These are phyloP conservation scores for Campaea margaritaria DNA, from an alignment of 2,888 invertebrate species.

Conservation along the genomic window DNA sequence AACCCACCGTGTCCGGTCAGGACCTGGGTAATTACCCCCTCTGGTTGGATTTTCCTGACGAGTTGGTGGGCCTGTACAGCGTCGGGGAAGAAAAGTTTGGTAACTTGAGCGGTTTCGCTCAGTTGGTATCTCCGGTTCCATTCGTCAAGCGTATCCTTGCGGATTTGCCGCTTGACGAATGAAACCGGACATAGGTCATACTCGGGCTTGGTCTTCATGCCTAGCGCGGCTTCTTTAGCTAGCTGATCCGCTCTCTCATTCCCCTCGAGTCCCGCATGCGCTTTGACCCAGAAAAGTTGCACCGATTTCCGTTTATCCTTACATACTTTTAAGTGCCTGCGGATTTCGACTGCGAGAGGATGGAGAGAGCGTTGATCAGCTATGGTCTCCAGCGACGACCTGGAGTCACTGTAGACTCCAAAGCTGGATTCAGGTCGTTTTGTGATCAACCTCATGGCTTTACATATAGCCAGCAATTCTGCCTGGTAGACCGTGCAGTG, in stretches of 20 bases:
- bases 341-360: constrained; percentile 22
- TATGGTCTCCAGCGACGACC: constrained; percentile 22
- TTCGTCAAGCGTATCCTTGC: constrained; percentile 25
- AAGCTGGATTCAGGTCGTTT: not conserved
- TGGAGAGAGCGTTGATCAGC: constrained; percentile 6
- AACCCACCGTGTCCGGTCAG: constrained; percentile 36
- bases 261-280: constrained; percentile 33
- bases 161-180: constrained; percentile 28
- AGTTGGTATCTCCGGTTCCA: constrained; percentile 9
- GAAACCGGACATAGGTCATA: constrained; percentile 25
- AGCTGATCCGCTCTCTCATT: constrained; percentile 38
- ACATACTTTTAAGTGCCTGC: too few species aligned
- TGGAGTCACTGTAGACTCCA: constrained; percentile 29
- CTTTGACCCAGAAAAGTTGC: constrained; percentile 32
- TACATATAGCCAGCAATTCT: too few species aligned
- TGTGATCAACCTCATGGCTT: not conserved
- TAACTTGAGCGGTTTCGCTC: constrained; percentile 12
- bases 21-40: not conserved
- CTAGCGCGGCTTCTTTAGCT: constrained; percentile 33
- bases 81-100: constrained; percentile 34
- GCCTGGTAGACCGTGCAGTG: too few species aligned
- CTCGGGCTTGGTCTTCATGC: constrained; percentile 16
- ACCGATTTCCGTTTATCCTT: not conserved
- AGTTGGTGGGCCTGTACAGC: constrained; percentile 7
- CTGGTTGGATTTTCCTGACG: not conserved